These are phyloP conservation scores for Drosophila prostipennis DNA, from an alignment of 2,888 invertebrate species.

Conservation along the genomic window DNA sequence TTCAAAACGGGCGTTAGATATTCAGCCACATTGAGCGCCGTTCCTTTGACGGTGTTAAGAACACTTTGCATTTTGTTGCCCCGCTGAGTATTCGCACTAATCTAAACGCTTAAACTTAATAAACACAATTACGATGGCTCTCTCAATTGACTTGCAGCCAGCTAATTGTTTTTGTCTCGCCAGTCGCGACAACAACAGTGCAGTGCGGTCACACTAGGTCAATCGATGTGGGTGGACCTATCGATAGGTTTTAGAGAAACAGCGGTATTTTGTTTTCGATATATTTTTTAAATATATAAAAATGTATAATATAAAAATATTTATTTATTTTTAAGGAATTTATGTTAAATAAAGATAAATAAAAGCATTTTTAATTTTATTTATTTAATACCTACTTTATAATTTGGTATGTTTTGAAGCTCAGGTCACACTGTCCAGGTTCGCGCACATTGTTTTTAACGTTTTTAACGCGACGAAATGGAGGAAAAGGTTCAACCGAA, in stretches of 20 bases:
- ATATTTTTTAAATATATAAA: background rate
- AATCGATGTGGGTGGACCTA: slow-evolving; percentile 8
- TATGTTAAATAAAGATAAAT: too few species aligned
- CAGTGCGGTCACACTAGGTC: slow-evolving; percentile 7
- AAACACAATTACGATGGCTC: slow-evolving; percentile 28
- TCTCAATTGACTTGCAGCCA: slow-evolving; percentile 37
- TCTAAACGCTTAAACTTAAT: slow-evolving; percentile 32
- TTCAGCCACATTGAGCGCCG: slow-evolving; percentile 97
- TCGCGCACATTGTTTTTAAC: slow-evolving; percentile 33
- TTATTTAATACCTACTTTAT: too few species aligned
- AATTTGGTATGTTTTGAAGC: background rate
- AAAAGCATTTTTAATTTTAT: too few species aligned
- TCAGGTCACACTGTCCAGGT: slow-evolving; percentile 5
- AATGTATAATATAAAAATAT: too few species aligned
- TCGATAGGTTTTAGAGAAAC: slow-evolving; percentile 5
- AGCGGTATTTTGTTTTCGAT: background rate
- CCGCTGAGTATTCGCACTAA: slow-evolving; percentile 50
- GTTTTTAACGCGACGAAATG: slow-evolving; percentile 56
- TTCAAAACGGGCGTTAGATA: slow-evolving; percentile 98
- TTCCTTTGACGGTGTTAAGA: slow-evolving; percentile 97
- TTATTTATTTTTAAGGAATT: too few species aligned
- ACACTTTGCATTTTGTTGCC: slow-evolving; percentile 94
- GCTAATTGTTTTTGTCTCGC: slow-evolving; percentile 44
- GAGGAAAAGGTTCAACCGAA: slow-evolving; percentile 60
- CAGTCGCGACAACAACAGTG: slow-evolving; percentile 33